These are phyloP conservation scores for Cromileptes altivelis DNA, from an alignment of 2,113 vertebrate genomes.

Conservation along the genomic window DNA sequence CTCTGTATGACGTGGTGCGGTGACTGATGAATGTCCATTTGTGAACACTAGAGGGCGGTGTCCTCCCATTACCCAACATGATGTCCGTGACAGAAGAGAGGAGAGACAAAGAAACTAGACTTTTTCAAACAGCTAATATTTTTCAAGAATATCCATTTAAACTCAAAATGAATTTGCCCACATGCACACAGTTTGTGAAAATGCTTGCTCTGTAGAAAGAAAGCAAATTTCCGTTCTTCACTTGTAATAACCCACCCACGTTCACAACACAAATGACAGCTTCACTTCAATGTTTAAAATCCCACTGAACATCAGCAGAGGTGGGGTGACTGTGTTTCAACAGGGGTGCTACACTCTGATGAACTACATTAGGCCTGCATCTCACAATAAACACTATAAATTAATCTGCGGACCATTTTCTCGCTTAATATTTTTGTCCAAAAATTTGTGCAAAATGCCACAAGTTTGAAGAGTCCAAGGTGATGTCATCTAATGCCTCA, in stretches of 20 bases:
- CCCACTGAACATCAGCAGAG: neutral
- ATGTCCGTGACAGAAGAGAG: neutral
- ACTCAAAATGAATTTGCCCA: neutral
- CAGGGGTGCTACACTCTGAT: neutral
- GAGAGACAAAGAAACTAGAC: constrained; percentile 42
- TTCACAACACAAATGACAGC: neutral
- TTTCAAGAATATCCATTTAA: neutral
- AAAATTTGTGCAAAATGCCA: too few species aligned
- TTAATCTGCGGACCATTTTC: neutral
- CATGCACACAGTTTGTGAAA: neutral
- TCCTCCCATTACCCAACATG: neutral
- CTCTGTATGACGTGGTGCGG: constrained; percentile 2
- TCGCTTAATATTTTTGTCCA: too few species aligned
- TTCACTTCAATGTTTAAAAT: neutral
- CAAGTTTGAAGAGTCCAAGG: too few species aligned
- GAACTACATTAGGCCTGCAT: neutral
- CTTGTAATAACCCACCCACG: neutral
- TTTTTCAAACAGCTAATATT: neutral
- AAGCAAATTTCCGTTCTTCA: neutral
- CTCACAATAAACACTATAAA: neutral
- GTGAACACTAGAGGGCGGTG: constrained; percentile 62
- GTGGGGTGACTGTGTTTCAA: neutral
- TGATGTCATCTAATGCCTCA: too few species aligned
- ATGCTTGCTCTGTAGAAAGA: neutral
- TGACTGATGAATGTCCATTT: neutral